These are phyloP conservation scores for Standfussiana lucernea DNA, from an alignment of 2,888 invertebrate species.

Conservation along the genomic window DNA sequence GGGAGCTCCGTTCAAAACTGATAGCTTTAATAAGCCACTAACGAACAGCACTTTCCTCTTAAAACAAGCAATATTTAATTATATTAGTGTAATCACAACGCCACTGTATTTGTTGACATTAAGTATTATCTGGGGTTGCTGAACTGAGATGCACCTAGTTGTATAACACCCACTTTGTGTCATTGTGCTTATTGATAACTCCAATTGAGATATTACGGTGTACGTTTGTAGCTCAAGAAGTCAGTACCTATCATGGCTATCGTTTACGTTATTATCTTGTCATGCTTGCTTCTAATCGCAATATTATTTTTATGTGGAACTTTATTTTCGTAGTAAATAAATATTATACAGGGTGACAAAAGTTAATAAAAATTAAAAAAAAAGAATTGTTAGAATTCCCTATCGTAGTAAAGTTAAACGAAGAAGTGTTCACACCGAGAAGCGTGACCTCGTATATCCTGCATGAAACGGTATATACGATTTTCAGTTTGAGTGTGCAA, in stretches of 20 bases:
- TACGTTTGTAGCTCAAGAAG: conserved; percentile 12
- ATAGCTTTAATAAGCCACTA: conserved; percentile 22
- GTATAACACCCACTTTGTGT: conserved; percentile 55
- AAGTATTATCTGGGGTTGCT: conserved; percentile 74
- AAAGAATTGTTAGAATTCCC: neutral
- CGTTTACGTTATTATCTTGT: conserved; percentile 10
- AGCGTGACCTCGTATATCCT: neutral
- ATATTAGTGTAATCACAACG: conserved; percentile 52
- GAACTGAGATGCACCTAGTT: conserved; percentile 72
- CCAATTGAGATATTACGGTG: conserved; percentile 49
- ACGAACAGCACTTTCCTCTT: conserved; percentile 24
- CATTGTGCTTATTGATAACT: conserved; percentile 60
- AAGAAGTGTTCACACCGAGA: neutral
- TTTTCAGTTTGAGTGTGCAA: neutral
- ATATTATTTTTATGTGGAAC: neutral
- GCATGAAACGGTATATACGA: neutral
- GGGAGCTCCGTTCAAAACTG: conserved; percentile 19
- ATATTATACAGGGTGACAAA: neutral
- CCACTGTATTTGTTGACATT: conserved; percentile 67
- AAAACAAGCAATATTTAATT: conserved; percentile 21
- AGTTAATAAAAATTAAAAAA: neutral
- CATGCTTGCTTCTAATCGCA: conserved; percentile 4
- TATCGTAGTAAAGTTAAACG: neutral
- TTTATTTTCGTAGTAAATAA: neutral
- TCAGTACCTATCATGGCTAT: conserved; percentile 3